These are phyloP conservation scores for Telmatochromis sp. DNA, from an alignment of 2,113 vertebrate genomes.

Conservation along the genomic window DNA sequence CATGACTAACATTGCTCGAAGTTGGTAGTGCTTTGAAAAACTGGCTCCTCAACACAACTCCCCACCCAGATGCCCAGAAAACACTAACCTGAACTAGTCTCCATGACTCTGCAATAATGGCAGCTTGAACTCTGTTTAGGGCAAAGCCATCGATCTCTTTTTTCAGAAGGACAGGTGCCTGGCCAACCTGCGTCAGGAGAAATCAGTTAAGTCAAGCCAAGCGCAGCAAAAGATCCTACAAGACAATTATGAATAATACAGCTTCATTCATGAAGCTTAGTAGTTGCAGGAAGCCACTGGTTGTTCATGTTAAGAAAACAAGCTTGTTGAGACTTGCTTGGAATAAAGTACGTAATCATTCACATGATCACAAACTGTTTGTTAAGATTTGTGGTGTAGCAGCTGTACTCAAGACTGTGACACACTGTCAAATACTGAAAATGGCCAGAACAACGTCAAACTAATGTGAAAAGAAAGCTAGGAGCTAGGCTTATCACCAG, in stretches of 20 bases:
- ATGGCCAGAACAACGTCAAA: background rate
- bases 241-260: background rate
- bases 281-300: background rate
- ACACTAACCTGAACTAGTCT: constrained; percentile 83
- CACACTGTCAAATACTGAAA: background rate
- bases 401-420: background rate
- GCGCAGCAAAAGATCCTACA: background rate
- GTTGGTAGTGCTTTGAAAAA: background rate
- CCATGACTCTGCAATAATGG: constrained; percentile 92
- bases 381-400: background rate
- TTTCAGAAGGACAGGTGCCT: constrained; percentile 80
- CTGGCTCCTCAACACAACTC: background rate
- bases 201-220: background rate
- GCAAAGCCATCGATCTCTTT: constrained; percentile 89
- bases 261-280: background rate
- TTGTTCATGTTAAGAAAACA: background rate
- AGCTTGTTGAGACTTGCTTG: background rate
- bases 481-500: background rate
- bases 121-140: constrained; percentile 90
- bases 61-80: background rate
- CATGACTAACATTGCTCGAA: background rate
- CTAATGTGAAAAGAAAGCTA: background rate
- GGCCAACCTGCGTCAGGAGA: constrained; percentile 66
- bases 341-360: background rate
- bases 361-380: background rate